Conservation (phyloP, 2,888 invertebrate genomes). For the Parasteatoda lunata region DNA sequence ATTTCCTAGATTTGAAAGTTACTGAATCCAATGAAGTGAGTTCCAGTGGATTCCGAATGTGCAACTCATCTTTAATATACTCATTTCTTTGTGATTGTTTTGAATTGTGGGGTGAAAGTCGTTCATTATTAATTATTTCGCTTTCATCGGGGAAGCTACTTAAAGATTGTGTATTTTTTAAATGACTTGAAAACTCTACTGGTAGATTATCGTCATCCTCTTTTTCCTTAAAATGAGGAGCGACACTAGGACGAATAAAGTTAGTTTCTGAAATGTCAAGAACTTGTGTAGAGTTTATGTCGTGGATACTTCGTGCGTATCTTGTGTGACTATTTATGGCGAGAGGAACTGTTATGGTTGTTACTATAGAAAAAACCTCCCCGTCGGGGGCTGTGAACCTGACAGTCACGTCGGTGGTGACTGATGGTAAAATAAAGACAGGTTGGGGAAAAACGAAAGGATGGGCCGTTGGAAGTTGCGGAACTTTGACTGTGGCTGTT, state of each 20-base stretch:
- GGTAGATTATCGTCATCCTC: no score
- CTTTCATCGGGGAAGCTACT: neutral
- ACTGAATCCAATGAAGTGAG: neutral
- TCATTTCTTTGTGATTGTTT: neutral
- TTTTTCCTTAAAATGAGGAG: no score
- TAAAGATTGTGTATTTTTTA: no score
- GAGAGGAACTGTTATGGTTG: slow-evolving; percentile 69
- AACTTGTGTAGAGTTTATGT: slow-evolving; percentile 15
- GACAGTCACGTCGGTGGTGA: slow-evolving; percentile 70
- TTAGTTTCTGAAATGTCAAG: neutral
- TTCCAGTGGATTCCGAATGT: neutral
- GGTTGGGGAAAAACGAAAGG: slow-evolving; percentile 65
- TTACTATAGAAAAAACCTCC: slow-evolving; percentile 69
- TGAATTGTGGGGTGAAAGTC: neutral
- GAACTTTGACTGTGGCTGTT: slow-evolving; percentile 69
- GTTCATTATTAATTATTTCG: neutral
- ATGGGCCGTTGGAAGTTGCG: slow-evolving; percentile 51
- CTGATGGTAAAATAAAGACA: slow-evolving; percentile 59
- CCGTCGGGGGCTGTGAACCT: slow-evolving; percentile 70
- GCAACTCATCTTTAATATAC: neutral
- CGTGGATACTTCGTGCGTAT: slow-evolving; percentile 53
- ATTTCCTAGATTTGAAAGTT: slow-evolving; percentile 29
- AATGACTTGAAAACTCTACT: no score
- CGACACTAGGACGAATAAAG: neutral
- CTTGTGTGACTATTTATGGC: slow-evolving; percentile 54